These are phyloP conservation scores for Brachionus asplanchnoidis DNA, from an alignment of 1,140 invertebrate genomes.

Conservation along the genomic window DNA sequence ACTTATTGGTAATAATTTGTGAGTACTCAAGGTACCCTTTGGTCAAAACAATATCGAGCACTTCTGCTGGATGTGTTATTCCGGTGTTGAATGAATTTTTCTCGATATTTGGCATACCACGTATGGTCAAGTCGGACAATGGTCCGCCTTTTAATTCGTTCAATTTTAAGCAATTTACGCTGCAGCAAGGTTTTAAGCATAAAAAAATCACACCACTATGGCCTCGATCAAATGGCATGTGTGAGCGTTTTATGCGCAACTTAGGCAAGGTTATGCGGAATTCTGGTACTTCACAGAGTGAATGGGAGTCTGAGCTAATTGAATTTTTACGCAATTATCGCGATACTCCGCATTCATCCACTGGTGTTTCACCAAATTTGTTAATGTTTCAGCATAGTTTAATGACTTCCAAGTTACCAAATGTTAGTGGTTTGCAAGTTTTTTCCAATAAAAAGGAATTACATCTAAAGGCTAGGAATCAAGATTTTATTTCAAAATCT, in stretches of 20 bases:
- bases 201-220: constrained; percentile 43
- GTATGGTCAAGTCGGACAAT: constrained; percentile 44
- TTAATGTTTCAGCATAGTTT: constrained; percentile 3
- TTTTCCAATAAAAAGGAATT: neutral
- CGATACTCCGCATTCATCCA: neutral
- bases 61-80: constrained; percentile 41
- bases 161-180: constrained; percentile 41
- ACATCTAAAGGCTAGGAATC: neutral
- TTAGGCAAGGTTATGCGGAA: neutral
- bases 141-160: constrained; percentile 43
- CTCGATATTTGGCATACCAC: constrained; percentile 43
- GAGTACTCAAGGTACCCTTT: constrained; percentile 48
- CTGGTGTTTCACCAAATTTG: neutral
- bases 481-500: neutral
- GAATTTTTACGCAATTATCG: neutral
- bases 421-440: neutral
- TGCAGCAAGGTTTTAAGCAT: constrained; percentile 42
- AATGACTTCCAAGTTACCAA: constrained; percentile 7
- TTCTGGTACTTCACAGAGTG: neutral
- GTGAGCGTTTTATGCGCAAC: constrained; percentile 41
- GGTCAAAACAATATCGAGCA: constrained; percentile 45
- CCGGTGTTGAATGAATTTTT: constrained; percentile 43
- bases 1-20: constrained; percentile 47
- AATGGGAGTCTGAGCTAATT: neutral
- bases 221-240: constrained; percentile 43